Conservation (phyloP, 2,888 invertebrate species). For the Coecobrya sp. region DNA sequence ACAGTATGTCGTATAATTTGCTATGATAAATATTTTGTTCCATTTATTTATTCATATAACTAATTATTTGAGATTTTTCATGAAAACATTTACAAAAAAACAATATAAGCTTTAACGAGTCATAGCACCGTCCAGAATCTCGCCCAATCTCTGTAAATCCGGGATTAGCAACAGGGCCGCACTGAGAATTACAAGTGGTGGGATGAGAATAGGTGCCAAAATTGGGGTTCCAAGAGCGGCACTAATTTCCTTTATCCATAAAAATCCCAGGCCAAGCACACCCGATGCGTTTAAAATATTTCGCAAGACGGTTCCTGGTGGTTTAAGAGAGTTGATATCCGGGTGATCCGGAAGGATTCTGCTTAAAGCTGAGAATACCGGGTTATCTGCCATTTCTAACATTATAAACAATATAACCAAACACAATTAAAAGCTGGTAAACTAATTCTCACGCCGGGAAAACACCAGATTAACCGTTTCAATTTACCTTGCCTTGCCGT, state of each 20-base stretch:
- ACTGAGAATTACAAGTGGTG: constrained; percentile 64
- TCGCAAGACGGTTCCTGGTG: not conserved
- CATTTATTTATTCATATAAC: not conserved
- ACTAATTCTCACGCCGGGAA: too few species aligned
- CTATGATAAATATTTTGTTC: not conserved
- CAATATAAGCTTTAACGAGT: not conserved
- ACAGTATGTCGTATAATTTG: not conserved
- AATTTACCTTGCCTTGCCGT: constrained; percentile 12
- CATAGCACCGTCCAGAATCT: not conserved
- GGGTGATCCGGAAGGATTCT: not conserved
- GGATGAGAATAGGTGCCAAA: constrained; percentile 75
- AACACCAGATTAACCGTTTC: too few species aligned
- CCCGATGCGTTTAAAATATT: constrained; percentile 54
- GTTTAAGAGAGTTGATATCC: not conserved
- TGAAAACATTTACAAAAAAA: not conserved
- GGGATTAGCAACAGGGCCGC: constrained; percentile 72
- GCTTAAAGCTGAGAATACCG: not conserved
- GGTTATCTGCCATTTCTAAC: not conserved
- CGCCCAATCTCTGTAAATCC: constrained; percentile 56
- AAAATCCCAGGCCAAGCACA: constrained; percentile 71
- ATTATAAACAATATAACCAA: not conserved
- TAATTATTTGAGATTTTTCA: not conserved
- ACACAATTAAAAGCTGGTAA: not conserved
- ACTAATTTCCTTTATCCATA: constrained; percentile 76
- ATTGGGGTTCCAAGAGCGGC: constrained; percentile 67